Evolutionary conservation across 2,113 vertebrate species (phyloP).

Genomic region (Saguinus midas): DNA sequence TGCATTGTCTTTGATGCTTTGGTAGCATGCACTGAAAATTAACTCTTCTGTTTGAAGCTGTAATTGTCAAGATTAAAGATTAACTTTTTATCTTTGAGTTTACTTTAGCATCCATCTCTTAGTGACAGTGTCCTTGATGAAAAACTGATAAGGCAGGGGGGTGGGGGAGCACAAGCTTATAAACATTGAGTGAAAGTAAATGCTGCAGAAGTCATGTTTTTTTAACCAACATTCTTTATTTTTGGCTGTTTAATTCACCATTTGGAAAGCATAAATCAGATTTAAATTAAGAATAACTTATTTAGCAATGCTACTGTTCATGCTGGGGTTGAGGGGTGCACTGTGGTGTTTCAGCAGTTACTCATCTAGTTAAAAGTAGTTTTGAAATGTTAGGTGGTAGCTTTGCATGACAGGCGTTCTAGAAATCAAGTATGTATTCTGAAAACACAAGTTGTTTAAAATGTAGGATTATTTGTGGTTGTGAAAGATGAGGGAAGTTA

Average conservation of each 20-base stretch:
- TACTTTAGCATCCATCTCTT: background rate
- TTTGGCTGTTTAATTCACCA: constrained; percentile 39
- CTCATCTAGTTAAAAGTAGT: background rate
- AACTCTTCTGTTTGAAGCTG: constrained; percentile 65
- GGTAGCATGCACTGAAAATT: constrained; percentile 69
- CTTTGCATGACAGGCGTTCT: constrained; percentile 26
- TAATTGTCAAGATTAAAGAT: constrained; percentile 39
- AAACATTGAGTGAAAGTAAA: background rate
- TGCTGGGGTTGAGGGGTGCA: background rate
- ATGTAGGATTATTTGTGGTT: constrained; percentile 1
- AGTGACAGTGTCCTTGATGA: background rate
- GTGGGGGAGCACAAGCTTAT: background rate
- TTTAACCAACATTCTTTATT: constrained; percentile 13
- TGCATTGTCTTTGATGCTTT: constrained; percentile 60
- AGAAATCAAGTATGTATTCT: background rate
- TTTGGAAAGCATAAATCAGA: background rate
- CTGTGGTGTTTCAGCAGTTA: background rate
- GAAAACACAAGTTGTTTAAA: background rate
- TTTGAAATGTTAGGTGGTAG: constrained; percentile 36
- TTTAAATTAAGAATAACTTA: constrained; percentile 18
- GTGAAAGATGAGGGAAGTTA: constrained; percentile 10
- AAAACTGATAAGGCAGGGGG: background rate
- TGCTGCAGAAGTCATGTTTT: background rate
- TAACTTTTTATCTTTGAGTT: constrained; percentile 38
- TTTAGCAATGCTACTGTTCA: background rate